Evolutionary conservation across 2,113 vertebrate genomes (phyloP).

Genomic region (Cephalopterus ornatus): DNA sequence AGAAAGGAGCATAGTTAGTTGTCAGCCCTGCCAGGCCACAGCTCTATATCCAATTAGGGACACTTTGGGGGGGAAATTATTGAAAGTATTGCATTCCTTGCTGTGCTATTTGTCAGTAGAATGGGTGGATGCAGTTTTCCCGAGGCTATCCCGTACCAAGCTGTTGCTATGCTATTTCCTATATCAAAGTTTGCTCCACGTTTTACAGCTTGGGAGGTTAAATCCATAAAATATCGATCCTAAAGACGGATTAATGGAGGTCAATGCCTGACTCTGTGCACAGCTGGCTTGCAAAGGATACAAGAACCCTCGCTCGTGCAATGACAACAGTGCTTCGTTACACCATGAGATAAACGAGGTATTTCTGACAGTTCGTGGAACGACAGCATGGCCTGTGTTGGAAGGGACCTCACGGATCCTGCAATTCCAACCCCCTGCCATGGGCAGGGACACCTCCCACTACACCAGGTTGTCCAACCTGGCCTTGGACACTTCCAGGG

Average conservation of each 20-base stretch:
- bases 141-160: background rate
- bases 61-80: background rate
- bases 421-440: background rate
- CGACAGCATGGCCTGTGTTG: no score
- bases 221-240: background rate
- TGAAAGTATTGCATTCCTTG: background rate
- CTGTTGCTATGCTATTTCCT: background rate
- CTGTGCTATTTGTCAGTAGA: background rate
- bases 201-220: background rate
- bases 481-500: background rate
- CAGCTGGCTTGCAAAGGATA: background rate
- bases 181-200: background rate
- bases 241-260: background rate
- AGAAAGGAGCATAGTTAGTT: background rate
- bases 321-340: background rate
- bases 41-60: background rate
- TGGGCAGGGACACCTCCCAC: background rate
- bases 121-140: background rate
- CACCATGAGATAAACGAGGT: accelerated
- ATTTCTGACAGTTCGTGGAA: background rate
- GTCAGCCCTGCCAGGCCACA: background rate
- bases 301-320: background rate
- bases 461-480: accelerated
- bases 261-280: background rate
- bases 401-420: background rate